A percentile compares a stretch with the other conserved stretches of the same genome.
Conservation (phyloP, 2,888 invertebrate species). For the Nephrotoma flavescens region DNA sequence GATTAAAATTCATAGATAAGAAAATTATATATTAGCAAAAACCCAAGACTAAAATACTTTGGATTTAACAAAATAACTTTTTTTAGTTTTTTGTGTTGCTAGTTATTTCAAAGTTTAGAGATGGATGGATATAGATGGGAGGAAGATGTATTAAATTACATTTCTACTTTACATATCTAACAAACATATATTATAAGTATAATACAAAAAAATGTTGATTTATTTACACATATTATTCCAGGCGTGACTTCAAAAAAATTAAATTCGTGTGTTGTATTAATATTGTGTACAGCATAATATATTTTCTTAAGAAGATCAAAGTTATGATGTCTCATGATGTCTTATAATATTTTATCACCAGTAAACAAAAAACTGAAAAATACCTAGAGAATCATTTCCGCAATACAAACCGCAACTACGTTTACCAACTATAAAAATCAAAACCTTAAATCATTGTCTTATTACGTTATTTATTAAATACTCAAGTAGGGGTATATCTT, state of each 20-base stretch:
- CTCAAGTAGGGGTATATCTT: not conserved
- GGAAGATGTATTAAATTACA: not conserved
- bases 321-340: not conserved
- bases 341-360: not conserved
- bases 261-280: not conserved
- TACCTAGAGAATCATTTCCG: not conserved
- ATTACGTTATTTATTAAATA: not conserved
- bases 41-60: not conserved
- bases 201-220: not conserved
- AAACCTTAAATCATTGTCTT: not conserved
- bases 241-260: not conserved
- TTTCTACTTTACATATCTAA: not conserved
- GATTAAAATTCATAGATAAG: not conserved
- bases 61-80: not conserved
- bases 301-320: not conserved
- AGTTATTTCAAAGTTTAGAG: not conserved
- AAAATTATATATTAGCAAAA: not conserved
- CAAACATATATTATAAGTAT: not conserved
- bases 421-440: not conserved
- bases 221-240: not conserved
- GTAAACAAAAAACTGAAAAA: not conserved
- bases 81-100: not conserved
- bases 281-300: not conserved
- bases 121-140: not conserved
- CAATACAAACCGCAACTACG: not conserved